These are phyloP conservation scores for Thelaira solivaga DNA, from an alignment of 2,888 invertebrate genomes.

Conservation along the genomic window DNA sequence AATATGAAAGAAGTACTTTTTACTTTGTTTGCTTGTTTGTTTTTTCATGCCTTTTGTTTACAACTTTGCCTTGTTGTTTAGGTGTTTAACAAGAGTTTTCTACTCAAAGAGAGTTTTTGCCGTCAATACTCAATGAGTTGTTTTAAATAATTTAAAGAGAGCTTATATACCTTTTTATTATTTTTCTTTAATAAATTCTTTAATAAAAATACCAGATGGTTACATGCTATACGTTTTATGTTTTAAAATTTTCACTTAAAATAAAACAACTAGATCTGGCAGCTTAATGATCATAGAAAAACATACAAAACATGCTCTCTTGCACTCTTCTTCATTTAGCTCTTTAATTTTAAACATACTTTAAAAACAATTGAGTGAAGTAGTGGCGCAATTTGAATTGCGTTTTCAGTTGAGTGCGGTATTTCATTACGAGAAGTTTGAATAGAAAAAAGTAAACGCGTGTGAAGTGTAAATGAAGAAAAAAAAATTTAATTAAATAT, in stretches of 20 bases:
- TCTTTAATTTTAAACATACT: neutral
- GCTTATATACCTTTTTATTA: too few species aligned
- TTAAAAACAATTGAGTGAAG: constrained; percentile 45
- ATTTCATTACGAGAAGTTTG: constrained; percentile 37
- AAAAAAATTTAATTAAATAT: neutral
- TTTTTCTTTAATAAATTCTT: too few species aligned
- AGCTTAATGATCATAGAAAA: too few species aligned
- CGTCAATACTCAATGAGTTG: neutral
- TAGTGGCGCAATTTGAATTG: constrained; percentile 48
- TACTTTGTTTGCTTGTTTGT: neutral
- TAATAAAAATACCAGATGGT: too few species aligned
- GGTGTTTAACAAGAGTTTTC: neutral
- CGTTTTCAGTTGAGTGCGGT: constrained; percentile 59
- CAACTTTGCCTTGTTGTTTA: constrained; percentile 32
- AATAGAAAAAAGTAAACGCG: neutral
- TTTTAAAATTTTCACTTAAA: too few species aligned
- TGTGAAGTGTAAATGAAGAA: neutral
- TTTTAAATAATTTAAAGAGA: too few species aligned
- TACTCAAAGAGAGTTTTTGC: constrained; percentile 1
- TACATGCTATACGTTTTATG: too few species aligned
- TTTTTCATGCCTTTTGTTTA: constrained; percentile 8
- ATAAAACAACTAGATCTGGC: too few species aligned
- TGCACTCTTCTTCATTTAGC: neutral
- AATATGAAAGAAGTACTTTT: neutral
- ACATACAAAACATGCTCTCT: neutral